Evolutionary conservation across 2,888 invertebrate genomes (phyloP).

Genomic region (Hydrotaea cyrtoneurina): DNA sequence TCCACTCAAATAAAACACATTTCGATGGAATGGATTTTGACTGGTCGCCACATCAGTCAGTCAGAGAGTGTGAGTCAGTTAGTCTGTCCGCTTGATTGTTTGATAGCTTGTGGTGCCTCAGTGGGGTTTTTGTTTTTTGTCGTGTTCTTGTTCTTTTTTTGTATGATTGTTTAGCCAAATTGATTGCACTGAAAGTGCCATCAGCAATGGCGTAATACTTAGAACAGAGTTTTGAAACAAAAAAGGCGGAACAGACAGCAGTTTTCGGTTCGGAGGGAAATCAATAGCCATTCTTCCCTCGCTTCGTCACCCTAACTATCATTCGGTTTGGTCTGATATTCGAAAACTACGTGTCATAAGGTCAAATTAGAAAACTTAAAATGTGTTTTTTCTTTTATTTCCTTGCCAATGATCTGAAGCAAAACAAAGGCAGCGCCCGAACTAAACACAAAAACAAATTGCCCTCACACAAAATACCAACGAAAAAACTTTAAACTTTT

Average conservation of each 20-base stretch:
- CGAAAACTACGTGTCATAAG: slow-evolving; percentile 55
- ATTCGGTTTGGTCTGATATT: not conserved
- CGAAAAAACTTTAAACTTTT: slow-evolving; percentile 18
- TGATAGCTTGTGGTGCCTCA: not conserved
- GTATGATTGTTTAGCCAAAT: slow-evolving; percentile 35
- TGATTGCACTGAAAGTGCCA: slow-evolving; percentile 36
- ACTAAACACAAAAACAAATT: not conserved
- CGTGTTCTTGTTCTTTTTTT: too few relatives aligned
- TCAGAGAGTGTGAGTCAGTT: not conserved
- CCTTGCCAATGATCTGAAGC: slow-evolving; percentile 10
- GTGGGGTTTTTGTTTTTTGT: too few relatives aligned
- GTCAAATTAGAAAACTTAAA: slow-evolving; percentile 53
- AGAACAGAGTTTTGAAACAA: not conserved
- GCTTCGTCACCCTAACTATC: too few relatives aligned
- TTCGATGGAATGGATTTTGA: not conserved
- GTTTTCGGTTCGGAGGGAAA: not conserved
- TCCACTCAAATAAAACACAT: not conserved
- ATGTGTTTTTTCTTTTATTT: slow-evolving; percentile 13
- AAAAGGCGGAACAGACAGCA: not conserved
- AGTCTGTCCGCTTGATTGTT: not conserved
- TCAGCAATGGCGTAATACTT: not conserved
- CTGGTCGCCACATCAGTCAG: not conserved
- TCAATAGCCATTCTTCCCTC: not conserved
- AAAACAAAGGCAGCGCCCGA: not conserved
- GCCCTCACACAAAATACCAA: not conserved